Conservation (phyloP, 53 echinoderm and acorn worm species). For the Zoroaster sp. region DNA sequence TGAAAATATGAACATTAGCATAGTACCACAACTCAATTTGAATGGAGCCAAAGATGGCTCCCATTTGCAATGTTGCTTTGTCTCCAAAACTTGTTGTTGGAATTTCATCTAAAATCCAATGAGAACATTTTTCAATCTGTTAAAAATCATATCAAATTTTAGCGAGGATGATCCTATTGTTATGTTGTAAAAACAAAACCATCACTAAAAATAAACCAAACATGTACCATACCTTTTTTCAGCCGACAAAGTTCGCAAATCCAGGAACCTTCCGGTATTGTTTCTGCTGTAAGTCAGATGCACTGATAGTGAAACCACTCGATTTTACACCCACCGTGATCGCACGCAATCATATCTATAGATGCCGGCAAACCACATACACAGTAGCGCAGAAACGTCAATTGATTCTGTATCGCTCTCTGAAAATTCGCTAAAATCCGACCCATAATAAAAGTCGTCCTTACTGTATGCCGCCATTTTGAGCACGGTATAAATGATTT, state of each 20-base stretch:
- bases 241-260: background rate
- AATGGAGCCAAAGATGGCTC: no score
- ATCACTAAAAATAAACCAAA: background rate
- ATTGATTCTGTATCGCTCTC: background rate
- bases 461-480: constrained; percentile 28
- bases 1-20: no score
- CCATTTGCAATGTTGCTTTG: background rate
- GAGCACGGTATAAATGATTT: background rate
- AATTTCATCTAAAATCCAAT: background rate
- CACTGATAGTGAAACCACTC: constrained; percentile 11
- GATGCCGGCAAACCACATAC: background rate
- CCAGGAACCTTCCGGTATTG: background rate
- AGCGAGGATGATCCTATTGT: background rate
- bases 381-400: background rate
- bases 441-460: constrained; percentile 14
- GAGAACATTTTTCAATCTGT: background rate
- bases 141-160: background rate
- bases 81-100: background rate
- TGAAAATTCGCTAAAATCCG: constrained; percentile 9
- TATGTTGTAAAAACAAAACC: background rate
- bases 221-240: background rate
- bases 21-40: no score
- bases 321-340: background rate
- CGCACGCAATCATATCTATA: background rate
- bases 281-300: background rate